Base-by-base conservation (phyloP, 2,888 invertebrate genomes). In the Hoplodrina blanda region DNA sequence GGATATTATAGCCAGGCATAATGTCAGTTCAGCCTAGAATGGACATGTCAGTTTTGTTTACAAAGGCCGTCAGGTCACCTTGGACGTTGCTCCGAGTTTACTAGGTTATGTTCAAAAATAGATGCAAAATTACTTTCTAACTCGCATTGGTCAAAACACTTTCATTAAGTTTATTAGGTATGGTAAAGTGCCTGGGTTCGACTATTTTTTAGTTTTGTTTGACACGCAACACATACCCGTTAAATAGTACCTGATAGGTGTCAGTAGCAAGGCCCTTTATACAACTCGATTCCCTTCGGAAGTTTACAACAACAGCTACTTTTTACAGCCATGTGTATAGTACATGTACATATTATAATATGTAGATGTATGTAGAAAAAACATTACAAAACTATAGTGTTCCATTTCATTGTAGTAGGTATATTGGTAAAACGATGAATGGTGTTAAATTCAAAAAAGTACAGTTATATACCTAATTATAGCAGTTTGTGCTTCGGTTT, bases 1-100 rank as follows among this genome's bases (percentile, higher is more conserved):
- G 19, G 19, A 67, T 49, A 68, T 49, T 76, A 76, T 46, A 5
- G 13, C 77, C 56, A 50, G 69, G 50, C 41, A 41, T 50, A 15
- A 76, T 69, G 44, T 76, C 50, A 37, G 11, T 55, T 25, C 13
- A 69, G 55, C 7, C 50, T 37, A 71, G 25, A 44, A 6, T 49
- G 44, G 44, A 44, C 33, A 76, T 76, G 55, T 55, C 71, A 50
- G 13, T 50, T 17, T 50, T 71, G 71, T 71, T 71, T 69, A 71
- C 70, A 33, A 10, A 71, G 25, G 50, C 41, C 20, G 11, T 19
- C 4, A 55, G 69, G 76, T 55, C 70, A 68, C 33, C 55, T 33
- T 72, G 61, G 30, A 60, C 50, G 30, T 60, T 44, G 15, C 0
- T 59, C 49, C 20, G 20, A 46, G 33, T 17, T 56, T 15, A 56